Evolutionary conservation across 2,888 invertebrate genomes (phyloP).

Genomic region (Sinodicranocentrus sp.): DNA sequence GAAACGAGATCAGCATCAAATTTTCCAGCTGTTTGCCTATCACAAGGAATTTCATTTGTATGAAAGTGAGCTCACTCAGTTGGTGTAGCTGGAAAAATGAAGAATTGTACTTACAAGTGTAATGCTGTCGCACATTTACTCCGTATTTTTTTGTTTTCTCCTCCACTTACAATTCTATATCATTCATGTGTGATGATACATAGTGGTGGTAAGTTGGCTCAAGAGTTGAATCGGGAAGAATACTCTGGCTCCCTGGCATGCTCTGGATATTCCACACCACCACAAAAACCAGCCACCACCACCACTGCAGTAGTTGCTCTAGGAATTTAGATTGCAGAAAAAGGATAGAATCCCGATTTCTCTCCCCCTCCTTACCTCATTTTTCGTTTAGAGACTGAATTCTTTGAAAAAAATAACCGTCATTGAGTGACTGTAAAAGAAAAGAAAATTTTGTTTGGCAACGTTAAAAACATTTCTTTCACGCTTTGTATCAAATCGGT

Average conservation of each 20-base stretch:
- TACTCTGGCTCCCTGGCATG: neutral
- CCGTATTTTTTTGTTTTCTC: slow-evolving; percentile 19
- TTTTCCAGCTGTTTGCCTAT: slow-evolving; percentile 64
- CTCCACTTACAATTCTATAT: slow-evolving; percentile 22
- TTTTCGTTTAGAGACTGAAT: slow-evolving; percentile 44
- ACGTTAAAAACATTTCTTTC: slow-evolving; percentile 20
- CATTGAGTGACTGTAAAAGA: slow-evolving; percentile 16
- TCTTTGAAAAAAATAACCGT: slow-evolving; percentile 54
- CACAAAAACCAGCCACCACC: slow-evolving; percentile 23
- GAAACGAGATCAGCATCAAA: slow-evolving; percentile 65
- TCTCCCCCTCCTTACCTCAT: slow-evolving; percentile 56
- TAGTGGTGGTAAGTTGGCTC: slow-evolving; percentile 15
- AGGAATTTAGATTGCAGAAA: slow-evolving; percentile 57
- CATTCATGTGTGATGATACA: slow-evolving; percentile 25
- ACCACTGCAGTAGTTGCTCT: slow-evolving; percentile 37
- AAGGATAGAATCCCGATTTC: slow-evolving; percentile 47
- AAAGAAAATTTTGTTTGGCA: slow-evolving; percentile 41
- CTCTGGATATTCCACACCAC: slow-evolving; percentile 29
- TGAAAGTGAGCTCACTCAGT: too few species aligned
- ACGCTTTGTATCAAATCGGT: neutral
- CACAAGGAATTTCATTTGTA: slow-evolving; percentile 26
- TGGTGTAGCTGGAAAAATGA: slow-evolving; percentile 38
- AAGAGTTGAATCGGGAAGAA: neutral
- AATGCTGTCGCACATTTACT: slow-evolving; percentile 43
- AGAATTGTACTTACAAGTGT: slow-evolving; percentile 56